Conservation (phyloP, 2,113 vertebrate species). For the Callospermophilus lateralis region DNA sequence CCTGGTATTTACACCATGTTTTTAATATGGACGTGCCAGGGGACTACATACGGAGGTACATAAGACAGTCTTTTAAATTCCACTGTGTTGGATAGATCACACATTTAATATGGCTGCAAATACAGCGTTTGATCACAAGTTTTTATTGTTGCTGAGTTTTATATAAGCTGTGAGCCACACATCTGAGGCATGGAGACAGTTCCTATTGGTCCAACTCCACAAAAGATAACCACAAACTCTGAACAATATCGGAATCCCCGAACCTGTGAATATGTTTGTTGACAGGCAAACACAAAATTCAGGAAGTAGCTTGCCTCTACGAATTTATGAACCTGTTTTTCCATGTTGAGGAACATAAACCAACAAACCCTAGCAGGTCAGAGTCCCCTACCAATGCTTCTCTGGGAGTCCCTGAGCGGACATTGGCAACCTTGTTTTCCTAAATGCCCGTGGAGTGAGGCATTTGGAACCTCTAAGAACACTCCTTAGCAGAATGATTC, state of each 20-base stretch:
- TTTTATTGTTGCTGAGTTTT: no score
- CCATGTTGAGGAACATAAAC: not conserved
- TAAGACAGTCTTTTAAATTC: not conserved
- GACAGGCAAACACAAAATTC: not conserved
- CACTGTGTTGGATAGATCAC: not conserved
- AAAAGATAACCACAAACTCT: not conserved
- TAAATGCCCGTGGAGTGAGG: fast-evolving
- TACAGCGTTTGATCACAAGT: not conserved
- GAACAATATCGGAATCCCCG: no score
- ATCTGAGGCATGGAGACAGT: not conserved
- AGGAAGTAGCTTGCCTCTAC: not conserved
- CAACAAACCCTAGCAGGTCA: no score
- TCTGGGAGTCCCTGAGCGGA: not conserved
- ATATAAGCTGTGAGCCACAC: not conserved
- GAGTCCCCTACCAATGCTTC: fast-evolving
- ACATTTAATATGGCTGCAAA: not conserved
- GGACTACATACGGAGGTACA: not conserved
- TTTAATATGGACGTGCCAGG: not conserved
- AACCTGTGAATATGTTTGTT: no score
- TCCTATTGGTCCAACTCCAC: not conserved
- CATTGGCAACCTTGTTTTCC: not conserved
- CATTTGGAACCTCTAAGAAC: not conserved
- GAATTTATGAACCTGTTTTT: not conserved
- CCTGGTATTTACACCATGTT: no score
- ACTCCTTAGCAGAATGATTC: not conserved